Evolutionary conservation across 2,888 invertebrate species (phyloP).

Genomic region (Synergus umbraculus): DNA sequence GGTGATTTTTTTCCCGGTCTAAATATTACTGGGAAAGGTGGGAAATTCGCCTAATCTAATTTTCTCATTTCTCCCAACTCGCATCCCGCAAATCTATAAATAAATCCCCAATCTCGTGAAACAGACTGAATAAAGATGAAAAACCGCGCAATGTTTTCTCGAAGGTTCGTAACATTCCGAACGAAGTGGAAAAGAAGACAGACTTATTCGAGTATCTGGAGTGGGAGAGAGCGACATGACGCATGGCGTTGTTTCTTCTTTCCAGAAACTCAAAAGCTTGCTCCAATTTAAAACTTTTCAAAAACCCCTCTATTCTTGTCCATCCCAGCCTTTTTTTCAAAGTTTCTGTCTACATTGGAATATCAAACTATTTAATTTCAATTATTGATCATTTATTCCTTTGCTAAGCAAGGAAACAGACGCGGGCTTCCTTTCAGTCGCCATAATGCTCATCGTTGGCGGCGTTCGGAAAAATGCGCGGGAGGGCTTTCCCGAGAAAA

Average conservation of each 20-base stretch:
- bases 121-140: conserved; percentile 45
- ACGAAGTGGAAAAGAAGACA: background rate
- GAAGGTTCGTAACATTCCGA: conserved; percentile 66
- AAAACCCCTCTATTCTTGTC: background rate
- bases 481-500: conserved; percentile 65
- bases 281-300: background rate
- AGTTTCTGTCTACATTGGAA: background rate
- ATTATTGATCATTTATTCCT: background rate
- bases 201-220: background rate
- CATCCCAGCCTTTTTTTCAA: background rate
- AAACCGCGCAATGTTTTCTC: conserved; percentile 70
- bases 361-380: background rate
- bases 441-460: conserved; percentile 57
- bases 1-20: background rate
- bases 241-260: conserved; percentile 46
- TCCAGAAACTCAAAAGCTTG: conserved; percentile 22
- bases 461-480: conserved; percentile 71
- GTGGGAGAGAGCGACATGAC: conserved; percentile 56
- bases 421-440: conserved; percentile 67
- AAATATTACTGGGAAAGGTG: background rate
- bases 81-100: background rate
- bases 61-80: background rate
- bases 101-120: background rate
- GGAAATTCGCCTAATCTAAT: background rate
- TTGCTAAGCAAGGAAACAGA: conserved; percentile 49